Evolutionary conservation across 2,888 invertebrate genomes (phyloP), one percentile per base, ranked within the genome.

Genomic region (Fragum sueziense): DNA sequence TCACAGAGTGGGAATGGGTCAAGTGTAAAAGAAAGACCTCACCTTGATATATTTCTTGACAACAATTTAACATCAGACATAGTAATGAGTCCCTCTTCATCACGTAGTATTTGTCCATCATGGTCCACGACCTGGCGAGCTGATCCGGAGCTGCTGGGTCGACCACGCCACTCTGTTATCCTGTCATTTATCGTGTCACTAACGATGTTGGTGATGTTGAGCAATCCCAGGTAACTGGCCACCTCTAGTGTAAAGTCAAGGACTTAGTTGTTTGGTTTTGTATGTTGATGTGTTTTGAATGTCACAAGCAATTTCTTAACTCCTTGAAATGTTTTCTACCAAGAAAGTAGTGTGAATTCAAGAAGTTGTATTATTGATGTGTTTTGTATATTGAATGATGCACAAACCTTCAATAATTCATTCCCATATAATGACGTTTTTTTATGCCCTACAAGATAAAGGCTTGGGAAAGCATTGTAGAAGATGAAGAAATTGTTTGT

Each of bases 1-100:
- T 9, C 11, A 52, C 22, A 11, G 52, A 11, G 52, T 52, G 57
- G 9, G 6, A 57, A 57, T 57, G 57, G 3, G 25, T 7, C 25
- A 7, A 57, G 9, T 22, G 57, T 57, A 6, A 14, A 9, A 57
- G n/a, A 54, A 17, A 9, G n/a, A 25, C n/a, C 14, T 33, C 17
- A 89, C 89, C 88, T 88, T 51, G 87, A 82, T 31, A 88, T 79
- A 74, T 88, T 88, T 31, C 82, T 77, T 25, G 89, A 89, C 57
- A 90, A 74, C 27, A 76, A 80, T 73, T 88, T 88, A 22, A 89
- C 81, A 54, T 79, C 74, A 7, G 80, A 67, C 84, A 89, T 80
- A 3, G 89, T 88, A 47, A 89, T 83, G 37, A 89, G 69, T 52
- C 74, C 72, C 11, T 85, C 85, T n/a, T 85, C 81, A 22, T 84